A percentile compares a stretch with the other conserved stretches of the same genome.
phyloP scores from a whole-genome alignment of 2,113 vertebrate species.

The Malurus melanocephalus region DNA sequence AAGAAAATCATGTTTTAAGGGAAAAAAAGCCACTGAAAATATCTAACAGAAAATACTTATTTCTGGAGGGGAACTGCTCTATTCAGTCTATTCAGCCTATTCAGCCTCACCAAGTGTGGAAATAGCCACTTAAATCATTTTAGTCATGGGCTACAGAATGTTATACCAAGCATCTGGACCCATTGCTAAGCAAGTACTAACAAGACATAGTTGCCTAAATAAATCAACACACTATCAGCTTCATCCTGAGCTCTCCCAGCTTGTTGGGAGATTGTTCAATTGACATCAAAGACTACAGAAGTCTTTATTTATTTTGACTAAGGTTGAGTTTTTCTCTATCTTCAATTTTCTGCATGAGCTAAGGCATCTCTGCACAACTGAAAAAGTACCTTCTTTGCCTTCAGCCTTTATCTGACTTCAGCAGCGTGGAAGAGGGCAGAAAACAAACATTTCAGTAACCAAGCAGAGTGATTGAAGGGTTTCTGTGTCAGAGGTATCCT shows the following conservation, averaged over 20 bases:
- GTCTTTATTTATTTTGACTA: not conserved
- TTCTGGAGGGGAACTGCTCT: not conserved
- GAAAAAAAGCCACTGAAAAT: not conserved
- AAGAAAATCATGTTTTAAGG: not conserved
- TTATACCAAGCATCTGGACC: not conserved
- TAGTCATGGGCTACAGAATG: not conserved
- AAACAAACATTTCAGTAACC: not conserved
- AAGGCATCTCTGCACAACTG: not conserved
- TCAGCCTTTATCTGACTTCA: not conserved
- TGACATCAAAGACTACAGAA: not conserved
- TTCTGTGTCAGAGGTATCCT: not conserved
- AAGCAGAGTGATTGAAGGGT: not conserved
- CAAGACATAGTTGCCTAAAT: constrained; percentile 12
- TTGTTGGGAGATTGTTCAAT: not conserved
- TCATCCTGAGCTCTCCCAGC: not conserved
- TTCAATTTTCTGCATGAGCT: not conserved
- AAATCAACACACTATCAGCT: not conserved
- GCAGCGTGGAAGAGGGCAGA: not conserved
- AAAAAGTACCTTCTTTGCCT: not conserved
- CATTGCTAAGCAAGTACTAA: constrained; percentile 11
- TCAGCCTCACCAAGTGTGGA: not conserved
- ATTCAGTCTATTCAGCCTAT: not conserved
- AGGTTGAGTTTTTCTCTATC: not conserved
- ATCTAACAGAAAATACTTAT: not conserved
- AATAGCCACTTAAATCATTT: constrained; percentile 1